Evolutionary conservation across 2,797 vertebrate genomes (phyloP), one percentile per base, ranked within the genome.

Genomic region (Scleropages formosus): DNA sequence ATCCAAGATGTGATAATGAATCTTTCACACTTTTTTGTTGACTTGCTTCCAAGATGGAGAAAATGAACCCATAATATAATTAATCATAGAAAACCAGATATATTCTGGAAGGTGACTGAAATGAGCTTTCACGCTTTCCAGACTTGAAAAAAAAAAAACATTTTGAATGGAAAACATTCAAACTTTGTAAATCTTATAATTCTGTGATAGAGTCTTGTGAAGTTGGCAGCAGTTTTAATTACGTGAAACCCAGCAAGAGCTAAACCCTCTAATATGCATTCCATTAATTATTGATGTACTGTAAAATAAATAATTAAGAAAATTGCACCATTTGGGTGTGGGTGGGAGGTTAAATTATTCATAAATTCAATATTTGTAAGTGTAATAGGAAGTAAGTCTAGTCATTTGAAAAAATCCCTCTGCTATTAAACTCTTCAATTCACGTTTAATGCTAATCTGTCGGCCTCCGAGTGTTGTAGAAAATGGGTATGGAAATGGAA

Each of bases 311-410:
- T 89, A 88, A 88, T 88, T 77, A 89, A 92, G 85, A 84, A 76
- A 79, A 85, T 83, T 83, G 86, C 84, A 85, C 83, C 86, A 83
- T 89, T 88, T 86, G 86, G 84, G 83, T 84, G 88, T 90, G 86
- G 88, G 90, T 78, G 87, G 85, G 79, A 84, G 82, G 85, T 87
- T 91, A 80, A 90, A 92, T 90, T 89, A 93, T 91, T 89, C 86
- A 92, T 88, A 85, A 86, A 84, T 86, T 88, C 81, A 88, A 89
- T 90, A 89, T 92, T 91, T 91, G 88, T 89, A 88, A 88, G 86
- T 88, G 86, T 90, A 91, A 90, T 87, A 85, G 84, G 83, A 89
- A 88, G 85, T 84, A 88, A 89, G 82, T 76, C 22, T 63, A 70
- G 63, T 77, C 68, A 12, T 80, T 81, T 80, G n/a, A 18, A 83